Evolutionary conservation across 1,140 invertebrate genomes (phyloP), one percentile per base, ranked within the genome.

Genomic region (Euborellia annulipes): DNA sequence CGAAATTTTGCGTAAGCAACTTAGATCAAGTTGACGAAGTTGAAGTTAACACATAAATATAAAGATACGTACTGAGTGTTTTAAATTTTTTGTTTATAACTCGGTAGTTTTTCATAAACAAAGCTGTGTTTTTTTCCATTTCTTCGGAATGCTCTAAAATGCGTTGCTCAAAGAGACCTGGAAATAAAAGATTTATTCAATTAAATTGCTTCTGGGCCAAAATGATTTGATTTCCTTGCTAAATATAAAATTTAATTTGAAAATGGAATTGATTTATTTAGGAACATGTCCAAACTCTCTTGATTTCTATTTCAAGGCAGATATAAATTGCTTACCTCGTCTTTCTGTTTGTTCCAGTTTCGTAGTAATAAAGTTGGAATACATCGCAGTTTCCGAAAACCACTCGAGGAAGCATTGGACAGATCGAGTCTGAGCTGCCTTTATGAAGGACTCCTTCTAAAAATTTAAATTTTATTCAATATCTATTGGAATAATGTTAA

Each of bases 351-450:
- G 39, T 36, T 53, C 53, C 9, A 57, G 21, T n/a, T 54, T 43
- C 19, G 47, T 46, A 46, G 59, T 52, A 19, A 68, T 63, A 50
- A 71, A 72, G 9, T 63, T 53, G 43, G 67, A 58, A 57, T 86
- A 88, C 80, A 86, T 85, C 13, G 82, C 77, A 7, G 83, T 86
- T 59, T 85, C 80, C 0, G 77, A 75, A 61, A 88, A 87, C 82
- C 82, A 86, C 51, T 85, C 78, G 7, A 86, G 64, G 58, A 86
- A 85, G 45, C 74, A 70, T 49, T 72, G 69, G 17, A 76, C 69
- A 40, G 73, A 73, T 58, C 77, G 75, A 0, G 74, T 72, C 4
- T 69, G 63, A 43, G 65, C 55, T 59, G 61, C 65, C 48, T 69
- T 72, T 3, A 75, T 65, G 48, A 16, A 61, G 49, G 57, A 57